These are phyloP conservation scores for Hybognathus amarus DNA, from an alignment of 2,797 vertebrate species.

Conservation along the genomic window DNA sequence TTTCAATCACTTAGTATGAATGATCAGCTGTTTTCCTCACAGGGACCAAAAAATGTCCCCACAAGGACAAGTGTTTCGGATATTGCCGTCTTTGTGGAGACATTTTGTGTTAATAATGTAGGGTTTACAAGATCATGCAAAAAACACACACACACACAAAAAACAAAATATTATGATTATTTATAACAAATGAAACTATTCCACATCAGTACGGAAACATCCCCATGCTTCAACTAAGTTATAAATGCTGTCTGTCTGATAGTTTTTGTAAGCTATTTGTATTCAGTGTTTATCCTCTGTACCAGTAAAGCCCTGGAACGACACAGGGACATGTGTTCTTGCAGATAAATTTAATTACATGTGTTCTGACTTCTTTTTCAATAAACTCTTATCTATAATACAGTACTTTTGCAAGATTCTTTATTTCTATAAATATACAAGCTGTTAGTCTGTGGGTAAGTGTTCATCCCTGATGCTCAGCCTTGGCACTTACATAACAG, in stretches of 20 bases:
- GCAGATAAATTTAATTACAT: constrained; percentile 40
- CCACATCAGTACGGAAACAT: not conserved
- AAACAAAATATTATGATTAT: too few relatives aligned
- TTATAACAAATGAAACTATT: not conserved
- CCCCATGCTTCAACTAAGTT: not conserved
- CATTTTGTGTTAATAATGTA: too few relatives aligned
- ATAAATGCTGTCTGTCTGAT: not conserved
- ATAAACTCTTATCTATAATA: constrained; percentile 14
- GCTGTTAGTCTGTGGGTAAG: constrained; percentile 36
- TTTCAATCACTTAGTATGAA: too few relatives aligned
- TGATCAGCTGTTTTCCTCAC: too few relatives aligned
- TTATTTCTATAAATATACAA: constrained; percentile 46
- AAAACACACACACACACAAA: too few relatives aligned
- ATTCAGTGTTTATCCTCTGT: constrained; percentile 2
- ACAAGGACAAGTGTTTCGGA: too few relatives aligned
- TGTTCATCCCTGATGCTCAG: constrained; percentile 34
- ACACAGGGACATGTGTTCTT: constrained; percentile 9
- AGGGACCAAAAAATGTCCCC: too few relatives aligned
- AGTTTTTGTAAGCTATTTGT: not conserved
- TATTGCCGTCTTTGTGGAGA: too few relatives aligned
- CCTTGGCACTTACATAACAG: constrained; percentile 46
- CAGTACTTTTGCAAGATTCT: constrained; percentile 28
- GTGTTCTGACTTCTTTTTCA: constrained; percentile 6
- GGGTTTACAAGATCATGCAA: too few relatives aligned
- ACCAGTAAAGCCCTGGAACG: constrained; percentile 10